Base-by-base conservation (phyloP, 1,140 invertebrate species). In the Drosophila trapezifrons region DNA sequence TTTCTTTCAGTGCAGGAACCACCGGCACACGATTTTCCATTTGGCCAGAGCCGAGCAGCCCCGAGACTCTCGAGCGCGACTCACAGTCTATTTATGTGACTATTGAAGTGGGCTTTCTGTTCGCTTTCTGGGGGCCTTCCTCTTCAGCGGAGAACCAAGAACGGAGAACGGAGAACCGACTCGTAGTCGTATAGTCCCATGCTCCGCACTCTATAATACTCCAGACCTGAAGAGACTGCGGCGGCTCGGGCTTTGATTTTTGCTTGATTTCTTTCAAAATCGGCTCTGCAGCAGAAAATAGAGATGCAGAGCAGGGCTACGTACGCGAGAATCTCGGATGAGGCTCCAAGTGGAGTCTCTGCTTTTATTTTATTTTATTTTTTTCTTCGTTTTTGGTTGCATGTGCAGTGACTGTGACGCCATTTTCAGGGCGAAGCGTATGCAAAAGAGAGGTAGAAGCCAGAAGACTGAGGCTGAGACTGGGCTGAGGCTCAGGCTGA, bases 211-310 rank as follows among this genome's bases (percentile, higher is more conserved):
- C 46, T 40, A 70, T 56, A 45, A 71, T 42, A 71, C 73, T 66
- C 52, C 45, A 72, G 46, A 38, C 46, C 70, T 72, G 66, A 72
- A 72, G 69, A 72, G 49, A 29, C 79, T 59, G 74, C 63, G 76
- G 67, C 84, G 80, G 82, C 85, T 84, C 56, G 56, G 70, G 80
- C 85, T 90, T 90, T 90, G 85, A 90, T 90, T 90, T 90, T 90
- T 90, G 85, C 85, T 89, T 90, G 85, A 90, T 90, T 90, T 90
- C 85, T 90, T 89, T 90, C 80, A 90, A 90, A 85, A 81, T 90
- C 85, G 89, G 78, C 63, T 54, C 32, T 70, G 60, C 54, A 58
- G 60, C 83, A 47, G 29, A 32, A 86, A 86, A 86, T 86, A 86
- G 83, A 86, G 83, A 66, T 86, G 83, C 83, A 87, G 83, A 82